Conservation (phyloP, 2,888 invertebrate genomes). For the Rhagonycha fulva region DNA sequence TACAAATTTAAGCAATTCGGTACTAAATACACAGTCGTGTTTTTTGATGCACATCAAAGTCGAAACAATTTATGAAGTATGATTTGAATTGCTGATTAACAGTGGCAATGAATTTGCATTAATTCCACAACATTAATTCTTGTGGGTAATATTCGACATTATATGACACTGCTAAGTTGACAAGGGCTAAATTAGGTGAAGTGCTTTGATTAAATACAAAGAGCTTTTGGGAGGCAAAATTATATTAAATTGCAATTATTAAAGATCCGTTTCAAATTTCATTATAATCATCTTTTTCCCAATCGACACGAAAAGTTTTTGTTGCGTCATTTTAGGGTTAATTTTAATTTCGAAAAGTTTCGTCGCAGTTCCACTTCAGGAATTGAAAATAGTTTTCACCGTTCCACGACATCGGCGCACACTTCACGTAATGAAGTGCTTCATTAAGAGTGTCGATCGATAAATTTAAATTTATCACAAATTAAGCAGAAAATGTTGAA, state of each 20-base stretch:
- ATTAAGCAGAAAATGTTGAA: not conserved
- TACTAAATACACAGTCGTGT: not conserved
- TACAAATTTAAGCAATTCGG: not conserved
- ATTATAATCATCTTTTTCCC: too few species aligned
- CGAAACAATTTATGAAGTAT: not conserved
- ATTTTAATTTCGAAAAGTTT: not conserved
- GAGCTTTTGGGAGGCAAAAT: not conserved
- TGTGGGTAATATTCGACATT: not conserved
- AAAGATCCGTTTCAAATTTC: not conserved
- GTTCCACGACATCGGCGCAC: not conserved
- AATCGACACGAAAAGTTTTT: too few species aligned
- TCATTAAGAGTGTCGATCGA: not conserved
- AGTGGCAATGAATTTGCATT: not conserved
- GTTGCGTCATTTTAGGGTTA: too few species aligned
- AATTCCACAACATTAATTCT: slow-evolving; percentile 1
- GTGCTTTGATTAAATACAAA: not conserved
- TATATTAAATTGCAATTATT: not conserved
- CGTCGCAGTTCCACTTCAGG: not conserved
- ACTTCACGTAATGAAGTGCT: not conserved
- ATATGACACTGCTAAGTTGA: not conserved
- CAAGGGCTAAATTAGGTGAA: not conserved
- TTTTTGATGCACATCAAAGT: not conserved
- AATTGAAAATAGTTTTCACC: not conserved
- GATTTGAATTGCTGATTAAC: not conserved
- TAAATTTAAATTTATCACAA: not conserved